Base-by-base conservation (phyloP, 1,140 invertebrate genomes). In the Drosophila bifasciata region DNA sequence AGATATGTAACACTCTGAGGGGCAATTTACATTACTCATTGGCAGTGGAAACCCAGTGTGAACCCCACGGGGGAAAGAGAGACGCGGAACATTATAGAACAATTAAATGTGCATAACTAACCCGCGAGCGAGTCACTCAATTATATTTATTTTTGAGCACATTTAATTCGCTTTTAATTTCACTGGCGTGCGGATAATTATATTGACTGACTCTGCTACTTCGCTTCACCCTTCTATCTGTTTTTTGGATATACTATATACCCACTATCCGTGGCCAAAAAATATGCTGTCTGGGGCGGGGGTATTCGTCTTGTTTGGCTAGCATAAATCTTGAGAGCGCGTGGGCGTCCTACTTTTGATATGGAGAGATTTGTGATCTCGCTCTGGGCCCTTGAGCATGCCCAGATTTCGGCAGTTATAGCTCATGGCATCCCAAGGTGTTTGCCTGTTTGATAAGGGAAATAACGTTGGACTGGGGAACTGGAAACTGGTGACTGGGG, bases 61-160 rank as follows among this genome's bases (percentile, higher is more conserved):
- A 52, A 21, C 67, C 56, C 57, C 36, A 15, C 9, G 11, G 8
- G 8, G 41, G 36, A 44, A 15, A 32, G 45, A 19, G 49, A 49
- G 36, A 44, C 41, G 8, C n/a, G 36, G 41, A 43, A 53, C 68
- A 74, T 77, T 77, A 76, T 66, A 67, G 28, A 63, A 61, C 61
- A 85, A 85, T 85, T 85, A 85, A 85, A 80, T 73, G 80, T 80
- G 32, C 71, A 71, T 72, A 76, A 62, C 56, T 61, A 60, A 25
- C 40, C 39, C 39, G 23, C 16, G 51, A 79, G 23, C 16, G 51
- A 79, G 36, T 51, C n/a, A 53, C 57, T 58, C 74, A 75, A 83
- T 79, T 79, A 75, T 68, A 55, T n/a, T n/a, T n/a, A 57, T 73
- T 77, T 25, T 75, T 75, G 56, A 58, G 62, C 44, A 76, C 58